Evolutionary conservation across 2,113 vertebrate genomes (phyloP), one percentile per base, ranked within the genome.

Genomic region (Ancistrus triradiatus): DNA sequence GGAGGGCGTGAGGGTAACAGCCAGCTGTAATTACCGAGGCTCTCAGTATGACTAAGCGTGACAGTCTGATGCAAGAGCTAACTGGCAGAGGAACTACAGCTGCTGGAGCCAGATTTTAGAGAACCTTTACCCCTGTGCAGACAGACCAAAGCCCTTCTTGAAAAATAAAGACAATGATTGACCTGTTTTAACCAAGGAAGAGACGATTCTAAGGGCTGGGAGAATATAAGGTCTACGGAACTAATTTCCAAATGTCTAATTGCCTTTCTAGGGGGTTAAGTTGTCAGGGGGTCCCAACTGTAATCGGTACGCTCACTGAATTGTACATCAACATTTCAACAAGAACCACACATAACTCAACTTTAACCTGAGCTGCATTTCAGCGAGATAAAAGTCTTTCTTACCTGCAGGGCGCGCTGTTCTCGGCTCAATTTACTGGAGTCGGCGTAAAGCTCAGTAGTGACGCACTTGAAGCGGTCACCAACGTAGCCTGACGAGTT

Each of bases 401-500:
- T 97, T 93, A 99, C 96, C 93, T 99, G 96, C 75, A 99, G 73
- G 0, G 96, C 96, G 63, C 95, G 90, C 85, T 99, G 96, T 81
- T 99, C 96, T 50, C 96, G 90, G 85, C 95, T 95, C 74, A 99
- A 89, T 83, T 98, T 94, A 87, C 94, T 98, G 76, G 96, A 95
- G 81, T 99, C 96, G 0, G 94, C 95, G 0, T 97, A 98, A 75
- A 99, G 91, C 75, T 99, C 96, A 0, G 95, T 97, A 18, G 95
- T 99, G 84, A 98, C 89, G 52, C 93, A 98, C 85, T 99, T 99
- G 91, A 99, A 95, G 64, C 94, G 92, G 79, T 99, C 96, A 65
- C 96, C 96, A 82, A 99, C 96, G 1, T 94, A 99, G 87, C 96
- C 96, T 0, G 94, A 89, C 13, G 96, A 98, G 84, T 98, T 99